Evolutionary conservation across 2,888 invertebrate species (phyloP).

Genomic region (Ophion ellenae): DNA sequence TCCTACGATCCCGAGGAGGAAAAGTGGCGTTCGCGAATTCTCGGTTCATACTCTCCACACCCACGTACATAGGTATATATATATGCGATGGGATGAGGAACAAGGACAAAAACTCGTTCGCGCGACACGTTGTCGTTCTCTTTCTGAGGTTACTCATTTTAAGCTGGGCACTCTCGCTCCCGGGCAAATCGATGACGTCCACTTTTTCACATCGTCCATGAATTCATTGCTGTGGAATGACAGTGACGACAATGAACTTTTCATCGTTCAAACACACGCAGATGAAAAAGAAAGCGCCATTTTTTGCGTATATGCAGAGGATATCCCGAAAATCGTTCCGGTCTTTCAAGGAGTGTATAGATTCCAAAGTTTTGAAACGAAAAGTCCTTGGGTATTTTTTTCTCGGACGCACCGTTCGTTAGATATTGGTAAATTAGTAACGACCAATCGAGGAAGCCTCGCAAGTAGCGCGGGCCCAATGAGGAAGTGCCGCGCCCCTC

Average conservation of each 20-base stretch:
- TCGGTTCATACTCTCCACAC: not conserved
- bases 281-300: not conserved
- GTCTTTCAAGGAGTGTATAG: not conserved
- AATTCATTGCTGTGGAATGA: not conserved
- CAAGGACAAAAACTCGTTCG: slow-evolving; percentile 50
- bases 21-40: slow-evolving; percentile 27
- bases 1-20: slow-evolving; percentile 42
- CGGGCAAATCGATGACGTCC: slow-evolving; percentile 60
- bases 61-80: not conserved
- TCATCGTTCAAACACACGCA: not conserved
- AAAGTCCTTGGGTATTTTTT: not conserved
- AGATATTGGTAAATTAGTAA: too few relatives aligned
- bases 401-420: not conserved
- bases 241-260: not conserved
- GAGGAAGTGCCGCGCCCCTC: not conserved
- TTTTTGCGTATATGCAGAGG: not conserved
- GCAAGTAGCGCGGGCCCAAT: not conserved
- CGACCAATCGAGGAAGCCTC: too few relatives aligned
- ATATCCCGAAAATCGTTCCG: too few relatives aligned
- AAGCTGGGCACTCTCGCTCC: slow-evolving; percentile 33
- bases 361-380: not conserved
- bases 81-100: slow-evolving; percentile 25
- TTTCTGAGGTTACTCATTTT: slow-evolving; percentile 34
- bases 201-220: slow-evolving; percentile 39
- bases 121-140: slow-evolving; percentile 51